A percentile compares a stretch with the other conserved stretches of the same genome.
These are phyloP conservation scores for Danio rerio DNA, from an alignment of 2,113 vertebrate genomes.

Conservation along the genomic window DNA sequence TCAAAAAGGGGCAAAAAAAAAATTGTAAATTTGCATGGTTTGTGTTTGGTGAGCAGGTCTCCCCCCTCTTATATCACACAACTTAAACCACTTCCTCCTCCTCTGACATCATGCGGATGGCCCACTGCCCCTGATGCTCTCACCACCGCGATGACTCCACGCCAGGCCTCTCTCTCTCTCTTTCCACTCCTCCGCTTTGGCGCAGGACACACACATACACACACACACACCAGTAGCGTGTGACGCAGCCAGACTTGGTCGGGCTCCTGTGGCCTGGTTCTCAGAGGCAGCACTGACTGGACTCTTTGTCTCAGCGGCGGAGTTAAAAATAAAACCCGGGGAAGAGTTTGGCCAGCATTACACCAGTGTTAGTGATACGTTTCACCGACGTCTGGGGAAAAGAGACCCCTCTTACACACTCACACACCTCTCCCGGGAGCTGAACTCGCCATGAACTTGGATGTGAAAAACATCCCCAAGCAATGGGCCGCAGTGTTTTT, in stretches of 20 bases:
- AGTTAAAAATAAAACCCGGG: constrained; percentile 83
- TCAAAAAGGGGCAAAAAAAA: background rate
- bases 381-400: constrained; percentile 53
- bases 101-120: constrained; percentile 57
- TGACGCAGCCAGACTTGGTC: constrained; percentile 80
- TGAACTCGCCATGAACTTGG: constrained; percentile 57
- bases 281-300: constrained; percentile 78
- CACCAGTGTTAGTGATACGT: constrained; percentile 55
- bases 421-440: constrained; percentile 42
- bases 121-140: constrained; percentile 59
- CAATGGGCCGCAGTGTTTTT: constrained; percentile 42
- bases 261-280: constrained; percentile 82
- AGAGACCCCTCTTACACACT: constrained; percentile 51
- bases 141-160: constrained; percentile 49
- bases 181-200: constrained; percentile 55
- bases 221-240: constrained; percentile 61
- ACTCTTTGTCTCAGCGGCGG: constrained; percentile 78
- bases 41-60: constrained; percentile 16
- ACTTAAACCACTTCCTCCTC: constrained; percentile 50
- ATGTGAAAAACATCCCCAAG: constrained; percentile 53
- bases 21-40: constrained; percentile 25
- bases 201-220: constrained; percentile 46
- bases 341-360: constrained; percentile 55
- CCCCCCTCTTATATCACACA: background rate
- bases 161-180: constrained; percentile 40